Evolutionary conservation across 2,113 vertebrate genomes (phyloP).

Genomic region (Lepisosteus oculatus): DNA sequence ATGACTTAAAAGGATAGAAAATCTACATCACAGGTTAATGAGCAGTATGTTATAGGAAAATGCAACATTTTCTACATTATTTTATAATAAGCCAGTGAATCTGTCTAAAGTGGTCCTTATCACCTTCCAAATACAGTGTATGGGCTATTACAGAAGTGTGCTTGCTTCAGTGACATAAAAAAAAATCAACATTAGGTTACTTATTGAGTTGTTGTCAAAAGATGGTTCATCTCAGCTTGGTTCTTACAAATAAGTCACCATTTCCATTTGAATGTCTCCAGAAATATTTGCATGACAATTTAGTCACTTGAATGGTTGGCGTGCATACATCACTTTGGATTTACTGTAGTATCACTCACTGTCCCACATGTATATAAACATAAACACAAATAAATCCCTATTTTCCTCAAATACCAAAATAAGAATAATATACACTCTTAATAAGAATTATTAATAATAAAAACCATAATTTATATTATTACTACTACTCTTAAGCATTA

Average conservation of each 20-base stretch:
- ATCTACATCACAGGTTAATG: background rate
- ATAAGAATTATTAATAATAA: no score
- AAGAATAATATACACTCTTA: no score
- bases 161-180: background rate
- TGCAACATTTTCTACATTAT: background rate
- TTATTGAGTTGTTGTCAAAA: background rate
- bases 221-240: background rate
- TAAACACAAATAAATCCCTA: no score
- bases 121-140: no score
- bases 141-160: background rate
- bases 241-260: background rate
- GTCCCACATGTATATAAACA: background rate
- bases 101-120: conserved; percentile 5
- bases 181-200: background rate
- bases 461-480: no score
- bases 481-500: no score
- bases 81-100: background rate
- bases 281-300: background rate
- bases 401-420: no score
- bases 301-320: background rate
- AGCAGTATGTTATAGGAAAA: background rate
- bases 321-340: background rate
- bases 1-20: background rate
- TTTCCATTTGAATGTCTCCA: background rate
- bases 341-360: background rate